Percentiles rank a stretch among this genome's conserved stretches.
These are phyloP conservation scores for Tetragnatha versicolor DNA, from an alignment of 1,140 invertebrate genomes.

Conservation along the genomic window DNA sequence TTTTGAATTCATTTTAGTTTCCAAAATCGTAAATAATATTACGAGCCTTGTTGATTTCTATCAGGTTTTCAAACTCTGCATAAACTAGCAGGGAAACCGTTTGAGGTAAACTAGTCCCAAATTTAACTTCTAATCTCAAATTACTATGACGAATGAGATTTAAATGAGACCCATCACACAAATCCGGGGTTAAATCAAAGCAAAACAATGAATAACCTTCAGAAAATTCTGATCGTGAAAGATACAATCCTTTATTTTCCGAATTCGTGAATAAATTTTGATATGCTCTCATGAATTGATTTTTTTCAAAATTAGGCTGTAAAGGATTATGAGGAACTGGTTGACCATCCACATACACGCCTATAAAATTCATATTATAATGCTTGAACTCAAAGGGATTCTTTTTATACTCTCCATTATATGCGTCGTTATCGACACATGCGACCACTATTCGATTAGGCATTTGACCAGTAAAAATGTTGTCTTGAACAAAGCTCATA, in stretches of 20 bases:
- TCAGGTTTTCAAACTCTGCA: slow-evolving; percentile 14
- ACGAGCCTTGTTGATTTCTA: slow-evolving; percentile 1
- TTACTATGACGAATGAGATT: not conserved
- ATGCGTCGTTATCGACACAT: slow-evolving; percentile 2
- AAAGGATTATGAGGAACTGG: slow-evolving; percentile 24
- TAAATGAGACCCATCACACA: not conserved
- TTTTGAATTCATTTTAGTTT: too few relatives aligned
- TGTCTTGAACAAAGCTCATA: slow-evolving; percentile 21
- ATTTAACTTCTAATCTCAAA: slow-evolving; percentile 12
- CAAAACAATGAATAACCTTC: not conserved
- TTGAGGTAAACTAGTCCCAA: not conserved
- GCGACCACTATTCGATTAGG: not conserved
- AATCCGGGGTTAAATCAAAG: not conserved
- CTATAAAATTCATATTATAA: slow-evolving; percentile 26
- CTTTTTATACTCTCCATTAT: not conserved
- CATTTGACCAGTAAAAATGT: slow-evolving; percentile 26
- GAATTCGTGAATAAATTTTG: not conserved
- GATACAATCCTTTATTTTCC: not conserved
- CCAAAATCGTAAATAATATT: not conserved
- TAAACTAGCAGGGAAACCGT: not conserved
- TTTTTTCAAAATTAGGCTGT: not conserved
- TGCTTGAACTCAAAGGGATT: too few relatives aligned
- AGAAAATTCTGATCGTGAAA: not conserved
- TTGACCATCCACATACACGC: slow-evolving; percentile 22
- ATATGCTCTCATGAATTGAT: not conserved